phyloP scores from a whole-genome alignment of 1,140 invertebrate genomes.

The Belonocnema kinseyi region DNA sequence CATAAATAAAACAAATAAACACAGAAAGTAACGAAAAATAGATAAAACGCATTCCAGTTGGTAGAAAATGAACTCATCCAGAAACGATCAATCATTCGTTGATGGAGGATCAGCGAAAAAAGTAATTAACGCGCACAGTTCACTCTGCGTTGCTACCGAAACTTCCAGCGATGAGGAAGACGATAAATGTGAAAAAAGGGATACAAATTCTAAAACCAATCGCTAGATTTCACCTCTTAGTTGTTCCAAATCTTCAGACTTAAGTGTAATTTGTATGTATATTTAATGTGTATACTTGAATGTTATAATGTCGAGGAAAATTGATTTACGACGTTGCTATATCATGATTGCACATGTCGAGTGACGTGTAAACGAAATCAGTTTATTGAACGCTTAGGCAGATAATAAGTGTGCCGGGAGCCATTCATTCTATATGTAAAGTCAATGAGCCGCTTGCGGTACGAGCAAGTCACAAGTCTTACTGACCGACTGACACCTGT shows the following conservation, averaged over 20 bases:
- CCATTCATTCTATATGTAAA: slow-evolving; percentile 19
- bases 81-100: slow-evolving; percentile 8
- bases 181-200: not conserved
- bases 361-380: slow-evolving; percentile 17
- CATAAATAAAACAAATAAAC: not conserved
- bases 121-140: slow-evolving; percentile 24
- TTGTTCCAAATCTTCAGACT: not conserved
- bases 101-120: not conserved
- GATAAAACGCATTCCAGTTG: not conserved
- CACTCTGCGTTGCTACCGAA: not conserved
- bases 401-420: slow-evolving; percentile 4
- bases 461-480: not conserved
- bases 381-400: slow-evolving; percentile 4
- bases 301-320: not conserved
- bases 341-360: not conserved
- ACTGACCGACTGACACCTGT: slow-evolving; percentile 1
- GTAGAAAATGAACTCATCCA: slow-evolving; percentile 1
- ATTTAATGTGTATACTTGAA: not conserved
- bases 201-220: not conserved
- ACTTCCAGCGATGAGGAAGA: not conserved
- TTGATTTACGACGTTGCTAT: slow-evolving; percentile 19
- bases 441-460: not conserved
- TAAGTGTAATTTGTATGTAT: not conserved
- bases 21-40: not conserved
- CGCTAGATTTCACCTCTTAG: not conserved